A percentile compares a stretch with the other conserved stretches of the same genome.
Evolutionary conservation across 2,113 vertebrate genomes (phyloP).

Genomic region (Hypocryptadius cinnamomeus): DNA sequence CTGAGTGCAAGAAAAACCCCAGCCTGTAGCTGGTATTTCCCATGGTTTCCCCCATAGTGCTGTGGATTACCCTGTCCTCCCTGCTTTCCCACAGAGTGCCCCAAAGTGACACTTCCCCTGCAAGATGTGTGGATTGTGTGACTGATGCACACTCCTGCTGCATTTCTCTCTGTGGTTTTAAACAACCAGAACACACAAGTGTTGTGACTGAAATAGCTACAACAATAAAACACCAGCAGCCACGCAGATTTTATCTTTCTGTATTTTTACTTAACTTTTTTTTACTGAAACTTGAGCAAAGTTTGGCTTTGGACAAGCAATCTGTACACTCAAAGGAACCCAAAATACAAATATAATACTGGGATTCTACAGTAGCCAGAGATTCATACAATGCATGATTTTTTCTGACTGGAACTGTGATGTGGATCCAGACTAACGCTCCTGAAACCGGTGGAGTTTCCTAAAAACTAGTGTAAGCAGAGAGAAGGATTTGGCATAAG

Average conservation of each 20-base stretch:
- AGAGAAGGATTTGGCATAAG: not conserved
- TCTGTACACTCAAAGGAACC: not conserved
- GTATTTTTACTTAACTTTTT: not conserved
- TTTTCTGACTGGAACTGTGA: not conserved
- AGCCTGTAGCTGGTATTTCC: not conserved
- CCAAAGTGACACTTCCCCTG: not conserved
- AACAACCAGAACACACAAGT: not conserved
- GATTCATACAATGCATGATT: not conserved
- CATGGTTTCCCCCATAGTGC: not conserved
- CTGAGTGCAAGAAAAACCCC: rapidly evolving
- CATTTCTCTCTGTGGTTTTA: not conserved
- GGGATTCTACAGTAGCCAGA: not conserved
- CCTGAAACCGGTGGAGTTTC: not conserved
- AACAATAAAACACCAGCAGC: not conserved
- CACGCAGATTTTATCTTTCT: not conserved
- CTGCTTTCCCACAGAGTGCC: not conserved
- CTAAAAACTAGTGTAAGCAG: not conserved
- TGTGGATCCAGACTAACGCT: not conserved
- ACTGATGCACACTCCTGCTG: not conserved
- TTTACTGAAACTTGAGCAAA: not conserved
- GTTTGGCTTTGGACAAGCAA: not conserved
- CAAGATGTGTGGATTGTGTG: not conserved
- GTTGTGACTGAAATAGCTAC: not conserved
- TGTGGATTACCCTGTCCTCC: not conserved
- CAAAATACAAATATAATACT: not conserved